Evolutionary conservation across 1,140 invertebrate species (phyloP), one percentile per base, ranked within the genome.

Genomic region (Diabrotica undecimpunctata): DNA sequence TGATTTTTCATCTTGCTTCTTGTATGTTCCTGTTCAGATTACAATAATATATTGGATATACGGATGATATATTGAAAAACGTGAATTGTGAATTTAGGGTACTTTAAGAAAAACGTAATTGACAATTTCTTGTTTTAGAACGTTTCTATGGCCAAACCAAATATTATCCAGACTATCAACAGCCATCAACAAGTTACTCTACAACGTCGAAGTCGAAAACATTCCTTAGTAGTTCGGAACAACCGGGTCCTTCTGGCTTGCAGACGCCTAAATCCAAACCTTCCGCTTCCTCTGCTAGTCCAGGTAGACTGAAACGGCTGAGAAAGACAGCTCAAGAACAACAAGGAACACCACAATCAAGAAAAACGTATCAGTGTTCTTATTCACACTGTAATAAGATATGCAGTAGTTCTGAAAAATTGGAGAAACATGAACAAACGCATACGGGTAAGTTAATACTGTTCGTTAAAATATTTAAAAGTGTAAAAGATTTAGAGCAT

Each of bases 391-490:
- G 85, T 75, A 80, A 83, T 59, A 87, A 86, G 70, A 82, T 79
- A 52, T 87, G 86, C 78, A 81, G 82, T 66, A 86, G 82, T 70
- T 81, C 83, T 2, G 84, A 83, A 54, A 87, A 87, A 73, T 80
- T 87, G 64, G 79, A 79, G 54, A 84, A 85, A 69, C 86, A 87
- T 70, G 78, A 83, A 58, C 81, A 87, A 64, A 83, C 83, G 13
- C 89, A 90, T 75, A 87, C 87, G 14, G 87, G 60, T 62, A 25
- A 60, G 56, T 56, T 56, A 7, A 52, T 6, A n/a, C 13, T 25
- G 25, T 25, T 25, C 25, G 25, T 25, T 25, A 25, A 25, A 25
- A 25, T 25, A 25, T n/a, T n/a, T n/a, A n/a, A n/a, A n/a, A n/a
- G n/a, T n/a, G n/a, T n/a, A n/a, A n/a, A n/a, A n/a, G n/a, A n/a